Evolutionary conservation across 1,140 invertebrate species (phyloP).

Genomic region (Platorchestia sp.): DNA sequence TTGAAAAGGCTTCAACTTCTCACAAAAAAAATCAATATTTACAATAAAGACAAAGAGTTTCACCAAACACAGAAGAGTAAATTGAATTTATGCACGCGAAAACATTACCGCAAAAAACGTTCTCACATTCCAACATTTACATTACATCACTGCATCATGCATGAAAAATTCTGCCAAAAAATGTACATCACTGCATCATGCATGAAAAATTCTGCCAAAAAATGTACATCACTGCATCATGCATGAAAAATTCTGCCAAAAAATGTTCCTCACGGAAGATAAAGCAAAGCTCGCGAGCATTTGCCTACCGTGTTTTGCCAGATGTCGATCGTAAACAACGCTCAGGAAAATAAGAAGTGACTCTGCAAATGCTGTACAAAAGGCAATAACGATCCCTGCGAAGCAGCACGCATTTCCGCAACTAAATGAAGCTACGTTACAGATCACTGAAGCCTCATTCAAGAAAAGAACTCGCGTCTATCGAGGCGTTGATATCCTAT

Average conservation of each 20-base stretch:
- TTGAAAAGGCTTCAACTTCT: background rate
- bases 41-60: background rate
- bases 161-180: too few species aligned
- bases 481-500: background rate
- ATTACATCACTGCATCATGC: too few species aligned
- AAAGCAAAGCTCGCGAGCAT: background rate
- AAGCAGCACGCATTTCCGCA: background rate
- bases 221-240: background rate
- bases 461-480: background rate
- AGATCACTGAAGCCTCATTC: background rate
- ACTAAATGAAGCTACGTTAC: background rate
- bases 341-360: background rate
- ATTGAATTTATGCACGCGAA: background rate
- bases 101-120: background rate
- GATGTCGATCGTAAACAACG: background rate
- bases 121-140: background rate
- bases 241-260: background rate
- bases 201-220: too few species aligned
- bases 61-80: background rate
- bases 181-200: too few species aligned
- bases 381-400: background rate
- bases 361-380: background rate
- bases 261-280: background rate
- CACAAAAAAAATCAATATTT: background rate
- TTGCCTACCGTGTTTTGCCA: background rate